A percentile compares a stretch with the other conserved stretches of the same genome.
Conservation (phyloP, 2,888 invertebrate species). For the Agriotes lineatus region DNA sequence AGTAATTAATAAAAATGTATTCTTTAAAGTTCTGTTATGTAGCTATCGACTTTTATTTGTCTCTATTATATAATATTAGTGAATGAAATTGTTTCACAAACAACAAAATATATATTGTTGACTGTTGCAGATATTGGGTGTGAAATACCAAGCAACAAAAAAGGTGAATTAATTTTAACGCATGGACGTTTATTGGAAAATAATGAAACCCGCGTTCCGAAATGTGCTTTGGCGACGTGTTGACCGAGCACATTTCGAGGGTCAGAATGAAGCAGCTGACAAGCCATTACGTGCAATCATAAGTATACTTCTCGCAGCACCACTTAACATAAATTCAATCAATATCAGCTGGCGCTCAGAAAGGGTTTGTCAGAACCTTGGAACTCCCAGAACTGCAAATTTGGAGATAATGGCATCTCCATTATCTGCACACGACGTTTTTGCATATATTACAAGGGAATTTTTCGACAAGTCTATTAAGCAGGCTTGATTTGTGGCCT, state of each 20-base stretch:
- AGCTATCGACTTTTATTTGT: too few species aligned
- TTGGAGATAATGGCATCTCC: slow-evolving; percentile 53
- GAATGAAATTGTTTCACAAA: too few species aligned
- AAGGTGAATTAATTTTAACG: background rate
- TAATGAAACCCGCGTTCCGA: slow-evolving; percentile 6
- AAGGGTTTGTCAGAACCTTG: slow-evolving; percentile 41
- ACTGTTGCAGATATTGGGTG: too few species aligned
- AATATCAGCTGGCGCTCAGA: slow-evolving; percentile 50
- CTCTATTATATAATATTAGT: too few species aligned
- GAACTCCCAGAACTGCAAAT: slow-evolving; percentile 49
- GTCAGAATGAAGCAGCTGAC: slow-evolving; percentile 52
- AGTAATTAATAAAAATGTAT: too few species aligned
- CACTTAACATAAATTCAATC: slow-evolving; percentile 59
- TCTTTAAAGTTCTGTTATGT: too few species aligned
- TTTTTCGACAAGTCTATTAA: slow-evolving; percentile 27
- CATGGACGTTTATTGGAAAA: background rate
- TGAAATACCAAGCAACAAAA: too few species aligned
- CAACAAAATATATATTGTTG: too few species aligned
- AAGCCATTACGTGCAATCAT: slow-evolving; percentile 55
- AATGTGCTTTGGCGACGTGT: slow-evolving; percentile 30
- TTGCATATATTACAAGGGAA: slow-evolving; percentile 50
- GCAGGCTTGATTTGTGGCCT: slow-evolving; percentile 23
- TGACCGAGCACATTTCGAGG: slow-evolving; percentile 35
- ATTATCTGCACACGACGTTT: slow-evolving; percentile 56
- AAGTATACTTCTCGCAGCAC: slow-evolving; percentile 53